Conservation (phyloP, 2,797 vertebrate genomes). For the Simalia tracyae region DNA sequence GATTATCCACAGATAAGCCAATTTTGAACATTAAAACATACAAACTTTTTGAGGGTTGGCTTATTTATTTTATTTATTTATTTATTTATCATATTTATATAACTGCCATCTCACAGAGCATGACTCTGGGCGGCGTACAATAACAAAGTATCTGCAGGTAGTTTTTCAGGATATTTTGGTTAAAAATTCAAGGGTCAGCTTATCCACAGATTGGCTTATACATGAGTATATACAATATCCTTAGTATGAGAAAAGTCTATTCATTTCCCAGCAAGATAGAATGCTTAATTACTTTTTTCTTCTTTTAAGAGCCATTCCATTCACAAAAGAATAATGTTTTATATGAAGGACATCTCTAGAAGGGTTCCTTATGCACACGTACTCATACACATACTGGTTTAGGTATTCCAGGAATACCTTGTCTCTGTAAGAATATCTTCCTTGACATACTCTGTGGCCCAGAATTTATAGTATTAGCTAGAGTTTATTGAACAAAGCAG, state of each 20-base stretch:
- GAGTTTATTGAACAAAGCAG: background rate
- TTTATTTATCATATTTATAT: background rate
- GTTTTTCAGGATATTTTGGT: background rate
- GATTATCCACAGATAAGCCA: background rate
- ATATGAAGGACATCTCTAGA: background rate
- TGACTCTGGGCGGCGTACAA: background rate
- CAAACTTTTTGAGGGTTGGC: background rate
- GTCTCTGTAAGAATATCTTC: background rate
- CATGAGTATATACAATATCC: background rate
- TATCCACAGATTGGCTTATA: background rate
- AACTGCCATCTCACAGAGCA: background rate
- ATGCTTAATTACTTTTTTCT: background rate
- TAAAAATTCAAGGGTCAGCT: background rate
- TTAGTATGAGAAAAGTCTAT: background rate
- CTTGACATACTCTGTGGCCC: background rate
- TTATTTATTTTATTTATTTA: background rate
- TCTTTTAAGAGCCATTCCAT: background rate
- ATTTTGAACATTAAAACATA: background rate
- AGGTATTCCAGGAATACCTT: background rate
- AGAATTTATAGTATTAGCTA: background rate
- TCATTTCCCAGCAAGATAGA: background rate
- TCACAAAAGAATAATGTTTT: background rate
- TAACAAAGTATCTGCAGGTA: background rate
- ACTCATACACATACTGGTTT: background rate
- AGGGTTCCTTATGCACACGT: background rate